Percentiles rank a stretch among this genome's conserved stretches.
phyloP scores from a whole-genome alignment of 1,140 invertebrate genomes.

The Drosophila simulans region DNA sequence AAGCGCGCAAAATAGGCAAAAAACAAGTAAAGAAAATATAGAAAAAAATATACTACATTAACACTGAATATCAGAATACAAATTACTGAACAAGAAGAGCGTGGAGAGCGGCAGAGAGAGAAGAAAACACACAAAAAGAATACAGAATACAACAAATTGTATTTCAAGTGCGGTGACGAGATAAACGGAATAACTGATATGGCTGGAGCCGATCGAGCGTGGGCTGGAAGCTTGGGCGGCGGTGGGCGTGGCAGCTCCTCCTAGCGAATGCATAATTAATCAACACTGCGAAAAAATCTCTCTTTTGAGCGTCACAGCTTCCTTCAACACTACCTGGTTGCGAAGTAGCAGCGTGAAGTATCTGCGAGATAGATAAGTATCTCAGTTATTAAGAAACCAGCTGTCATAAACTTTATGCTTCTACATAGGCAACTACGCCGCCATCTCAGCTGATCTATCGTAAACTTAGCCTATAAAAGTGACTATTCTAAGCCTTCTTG shows the following conservation, averaged over 20 bases:
- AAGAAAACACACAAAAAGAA: slow-evolving; percentile 37
- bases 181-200: slow-evolving; percentile 43
- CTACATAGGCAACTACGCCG: background rate
- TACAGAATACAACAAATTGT: slow-evolving; percentile 22
- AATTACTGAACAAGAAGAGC: slow-evolving; percentile 49
- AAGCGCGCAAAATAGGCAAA: slow-evolving; percentile 34
- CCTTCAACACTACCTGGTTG: background rate
- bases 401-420: no score
- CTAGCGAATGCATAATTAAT: slow-evolving; percentile 61
- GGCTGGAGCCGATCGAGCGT: slow-evolving; percentile 25
- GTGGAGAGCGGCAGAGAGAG: slow-evolving; percentile 39
- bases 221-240: slow-evolving; percentile 13
- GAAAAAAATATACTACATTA: slow-evolving; percentile 59
- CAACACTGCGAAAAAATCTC: slow-evolving; percentile 22
- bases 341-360: no score
- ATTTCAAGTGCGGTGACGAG: slow-evolving; percentile 59
- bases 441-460: slow-evolving; percentile 12
- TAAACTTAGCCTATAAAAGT: slow-evolving; percentile 13
- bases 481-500: slow-evolving; percentile 2
- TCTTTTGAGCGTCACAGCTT: background rate
- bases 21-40: slow-evolving; percentile 47
- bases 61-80: slow-evolving; percentile 73
- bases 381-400: background rate
- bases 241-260: background rate
- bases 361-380: background rate